Evolutionary conservation across 2,797 vertebrate species (phyloP).

Genomic region (Tolypeutes matacus): DNA sequence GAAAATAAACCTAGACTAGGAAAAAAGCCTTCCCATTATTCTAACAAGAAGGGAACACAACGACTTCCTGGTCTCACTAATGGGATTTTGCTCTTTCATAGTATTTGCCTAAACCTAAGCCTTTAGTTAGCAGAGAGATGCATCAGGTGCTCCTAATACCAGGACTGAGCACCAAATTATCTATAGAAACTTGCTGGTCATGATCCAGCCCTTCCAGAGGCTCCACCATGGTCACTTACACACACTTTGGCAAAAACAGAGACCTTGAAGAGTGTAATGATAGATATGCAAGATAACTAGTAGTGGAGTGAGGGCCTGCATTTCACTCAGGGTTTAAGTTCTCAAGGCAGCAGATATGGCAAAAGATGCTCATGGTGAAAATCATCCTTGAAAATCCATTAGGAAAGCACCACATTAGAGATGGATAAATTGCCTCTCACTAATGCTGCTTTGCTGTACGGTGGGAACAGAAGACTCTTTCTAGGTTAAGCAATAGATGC

Average conservation of each 20-base stretch:
- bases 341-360: not conserved
- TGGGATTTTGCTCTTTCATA: conserved; percentile 18
- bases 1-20: conserved; percentile 19
- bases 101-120: not conserved
- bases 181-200: not conserved
- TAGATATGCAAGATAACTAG: not conserved
- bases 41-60: conserved; percentile 14
- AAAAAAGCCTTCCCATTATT: conserved; percentile 2
- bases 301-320: not conserved
- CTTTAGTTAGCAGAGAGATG: not conserved
- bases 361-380: not conserved
- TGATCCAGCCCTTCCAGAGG: not conserved
- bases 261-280: not conserved
- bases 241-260: not conserved
- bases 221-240: not conserved
- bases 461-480: not conserved
- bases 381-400: conserved; percentile 18
- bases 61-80: not conserved
- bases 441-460: not conserved
- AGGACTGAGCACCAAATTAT: not conserved
- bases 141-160: not conserved
- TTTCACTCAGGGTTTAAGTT: conserved; percentile 7
- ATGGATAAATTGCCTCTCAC: not conserved
- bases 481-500: not conserved
- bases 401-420: conserved; percentile 3